Percentiles rank a stretch among this genome's conserved stretches.
Conservation (phyloP, 2,797 vertebrate species). For the Crocidura indochinensis region DNA sequence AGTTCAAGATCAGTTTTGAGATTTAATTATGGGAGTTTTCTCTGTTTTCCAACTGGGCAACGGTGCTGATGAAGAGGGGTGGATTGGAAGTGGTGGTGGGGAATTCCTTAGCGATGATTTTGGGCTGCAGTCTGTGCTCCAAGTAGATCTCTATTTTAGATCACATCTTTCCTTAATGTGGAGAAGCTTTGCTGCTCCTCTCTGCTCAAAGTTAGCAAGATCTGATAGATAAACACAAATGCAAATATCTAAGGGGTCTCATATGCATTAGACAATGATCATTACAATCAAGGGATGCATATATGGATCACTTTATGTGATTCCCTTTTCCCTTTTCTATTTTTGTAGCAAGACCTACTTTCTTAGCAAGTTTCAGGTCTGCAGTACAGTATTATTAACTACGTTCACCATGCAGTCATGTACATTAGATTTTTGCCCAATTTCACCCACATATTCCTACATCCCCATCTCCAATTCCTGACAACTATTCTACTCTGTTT, state of each 20-base stretch:
- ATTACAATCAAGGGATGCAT: background rate
- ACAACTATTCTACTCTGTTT: background rate
- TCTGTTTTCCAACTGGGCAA: background rate
- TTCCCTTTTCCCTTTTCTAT: background rate
- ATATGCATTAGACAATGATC: background rate
- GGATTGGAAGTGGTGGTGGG: background rate
- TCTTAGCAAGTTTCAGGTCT: slow-evolving; percentile 14
- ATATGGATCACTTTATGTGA: background rate
- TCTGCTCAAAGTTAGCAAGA: background rate
- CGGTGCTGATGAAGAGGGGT: background rate
- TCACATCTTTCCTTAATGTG: background rate
- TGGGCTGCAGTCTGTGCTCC: background rate
- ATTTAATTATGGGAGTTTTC: slow-evolving; percentile 6
- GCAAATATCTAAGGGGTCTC: background rate
- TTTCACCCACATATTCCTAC: background rate
- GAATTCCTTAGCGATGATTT: background rate
- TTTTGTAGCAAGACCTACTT: background rate
- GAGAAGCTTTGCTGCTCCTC: background rate
- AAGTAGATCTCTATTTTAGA: background rate
- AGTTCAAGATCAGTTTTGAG: slow-evolving; percentile 19
- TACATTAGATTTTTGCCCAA: no score
- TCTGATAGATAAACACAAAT: slow-evolving; percentile 11
- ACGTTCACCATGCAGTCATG: background rate
- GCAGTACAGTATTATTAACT: background rate
- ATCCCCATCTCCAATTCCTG: background rate